These are phyloP conservation scores for Synanthedon tipuliformis DNA, from an alignment of 2,888 invertebrate species.

Conservation along the genomic window DNA sequence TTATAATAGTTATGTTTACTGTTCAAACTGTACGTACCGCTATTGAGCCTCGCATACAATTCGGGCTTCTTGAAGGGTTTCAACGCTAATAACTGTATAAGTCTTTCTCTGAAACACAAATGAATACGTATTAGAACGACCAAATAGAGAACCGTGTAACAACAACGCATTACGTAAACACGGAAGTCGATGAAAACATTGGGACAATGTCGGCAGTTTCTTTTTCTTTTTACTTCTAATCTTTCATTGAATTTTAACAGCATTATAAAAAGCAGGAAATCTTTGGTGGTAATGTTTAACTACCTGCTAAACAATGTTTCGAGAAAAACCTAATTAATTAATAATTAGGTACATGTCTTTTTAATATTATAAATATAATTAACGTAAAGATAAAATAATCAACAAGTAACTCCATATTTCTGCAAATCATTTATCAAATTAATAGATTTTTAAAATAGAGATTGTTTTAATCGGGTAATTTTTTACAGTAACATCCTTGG, in stretches of 20 bases:
- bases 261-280: too few relatives aligned
- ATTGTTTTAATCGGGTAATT: not conserved
- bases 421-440: too few relatives aligned
- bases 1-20: not conserved
- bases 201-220: not conserved
- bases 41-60: slow-evolving; percentile 81
- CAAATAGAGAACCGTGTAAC: not conserved
- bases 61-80: slow-evolving; percentile 95
- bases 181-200: not conserved
- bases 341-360: too few relatives aligned
- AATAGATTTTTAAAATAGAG: too few relatives aligned
- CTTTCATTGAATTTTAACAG: too few relatives aligned
- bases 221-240: slow-evolving; percentile 3
- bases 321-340: too few relatives aligned
- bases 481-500: slow-evolving; percentile 12
- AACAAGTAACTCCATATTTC: too few relatives aligned
- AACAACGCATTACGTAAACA: not conserved
- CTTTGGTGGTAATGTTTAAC: too few relatives aligned
- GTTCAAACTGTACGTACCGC: slow-evolving; percentile 72
- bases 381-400: too few relatives aligned
- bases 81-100: slow-evolving; percentile 93
- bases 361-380: too few relatives aligned
- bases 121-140: slow-evolving; percentile 8
- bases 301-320: too few relatives aligned
- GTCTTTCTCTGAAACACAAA: slow-evolving; percentile 82